These are phyloP conservation scores for Nephotettix cincticeps DNA, from an alignment of 1,140 invertebrate species.

Conservation along the genomic window DNA sequence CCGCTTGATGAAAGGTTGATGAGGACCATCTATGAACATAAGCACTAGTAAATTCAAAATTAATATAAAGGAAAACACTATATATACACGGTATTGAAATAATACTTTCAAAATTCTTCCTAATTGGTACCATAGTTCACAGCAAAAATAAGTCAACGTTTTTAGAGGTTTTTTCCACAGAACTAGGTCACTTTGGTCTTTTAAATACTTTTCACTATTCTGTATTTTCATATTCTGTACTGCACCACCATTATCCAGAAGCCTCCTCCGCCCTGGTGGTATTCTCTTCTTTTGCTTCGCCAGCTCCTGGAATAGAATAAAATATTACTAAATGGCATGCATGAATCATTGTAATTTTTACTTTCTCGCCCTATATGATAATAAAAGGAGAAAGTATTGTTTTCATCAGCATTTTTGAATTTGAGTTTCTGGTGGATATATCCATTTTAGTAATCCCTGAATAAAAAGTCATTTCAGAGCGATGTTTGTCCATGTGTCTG, in stretches of 20 bases:
- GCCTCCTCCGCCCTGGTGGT: not conserved
- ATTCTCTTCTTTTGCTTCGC: constrained; percentile 16
- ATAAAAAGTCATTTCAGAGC: too few relatives aligned
- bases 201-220: not conserved
- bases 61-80: not conserved
- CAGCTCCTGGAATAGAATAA: constrained; percentile 1
- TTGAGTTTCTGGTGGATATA: too few relatives aligned
- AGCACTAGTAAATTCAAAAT: not conserved
- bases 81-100: not conserved
- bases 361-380: too few relatives aligned
- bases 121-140: not conserved
- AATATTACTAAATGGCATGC: too few relatives aligned
- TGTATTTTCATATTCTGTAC: not conserved
- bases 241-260: not conserved
- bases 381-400: too few relatives aligned
- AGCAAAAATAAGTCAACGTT: constrained; percentile 54
- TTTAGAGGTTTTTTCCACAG: constrained; percentile 82
- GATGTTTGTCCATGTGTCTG: too few relatives aligned
- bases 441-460: too few relatives aligned
- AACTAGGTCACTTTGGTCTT: constrained; percentile 49
- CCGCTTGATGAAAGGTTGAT: constrained; percentile 56
- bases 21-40: constrained; percentile 54
- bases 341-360: too few relatives aligned
- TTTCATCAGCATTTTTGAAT: too few relatives aligned
- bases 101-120: not conserved